Base-by-base conservation (phyloP, 2,888 invertebrate species). In the Microdon myrmicae region DNA sequence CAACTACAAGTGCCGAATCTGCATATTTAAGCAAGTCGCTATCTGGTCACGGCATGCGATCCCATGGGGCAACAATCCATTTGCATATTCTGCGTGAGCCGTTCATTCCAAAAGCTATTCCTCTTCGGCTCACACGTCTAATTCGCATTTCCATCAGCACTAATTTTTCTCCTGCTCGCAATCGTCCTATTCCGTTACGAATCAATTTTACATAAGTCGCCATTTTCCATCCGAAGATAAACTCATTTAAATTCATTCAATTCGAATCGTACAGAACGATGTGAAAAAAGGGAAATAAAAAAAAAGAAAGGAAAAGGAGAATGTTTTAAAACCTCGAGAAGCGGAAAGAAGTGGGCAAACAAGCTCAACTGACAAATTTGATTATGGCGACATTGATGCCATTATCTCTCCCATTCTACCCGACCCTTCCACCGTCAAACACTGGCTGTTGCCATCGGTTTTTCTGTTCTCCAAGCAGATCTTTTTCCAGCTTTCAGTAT, bases 291-390 rank as follows among this genome's bases (percentile, higher is more conserved):
- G n/a, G 13, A n/a, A 29, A 5, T 14, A 17, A 7, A 20, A n/a
- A 43, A 2, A 1, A 41, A 19, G 2, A 25, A 9, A 16, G 29
- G 19, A 32, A 2, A 34, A 34, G 35, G 26, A 48, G 43, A 38
- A 22, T 29, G 29, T 38, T 23, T 32, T 6, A 41, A 51, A 56
- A 51, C 56, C 39, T 13, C 51, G 38, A 32, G 29, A 38, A 23
- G 25, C 31, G 6, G 3, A 31, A 22, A 43, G 20, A 43, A 43
- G 31, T 43, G 20, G 29, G 22, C 23, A 43, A 58, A 58, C 64
- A 64, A 58, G 64, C 64, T 64, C 58, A 58, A 64, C 64, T 64
- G 58, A 64, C 64, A 64, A 64, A 64, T 64, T 64, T 64, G 58
- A 64, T 64, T 64, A 64, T 51, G 64, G 64, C 58, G 64, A 64